Percentiles rank a stretch among this genome's conserved stretches.
These are phyloP conservation scores for Taxidea taxus DNA, from an alignment of 2,113 vertebrate genomes.

Conservation along the genomic window DNA sequence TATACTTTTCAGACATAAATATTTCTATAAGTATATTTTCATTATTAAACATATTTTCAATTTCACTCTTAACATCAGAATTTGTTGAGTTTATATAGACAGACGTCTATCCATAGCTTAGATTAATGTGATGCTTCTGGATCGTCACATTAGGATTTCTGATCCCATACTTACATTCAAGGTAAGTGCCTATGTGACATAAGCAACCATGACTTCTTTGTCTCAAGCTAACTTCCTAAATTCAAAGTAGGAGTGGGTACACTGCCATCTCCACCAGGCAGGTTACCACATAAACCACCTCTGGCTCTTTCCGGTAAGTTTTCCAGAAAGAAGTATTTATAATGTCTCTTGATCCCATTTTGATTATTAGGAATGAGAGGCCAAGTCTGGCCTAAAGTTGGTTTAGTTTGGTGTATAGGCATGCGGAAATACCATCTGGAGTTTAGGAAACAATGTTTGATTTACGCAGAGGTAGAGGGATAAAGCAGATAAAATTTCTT, in stretches of 20 bases:
- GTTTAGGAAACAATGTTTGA: constrained; percentile 25
- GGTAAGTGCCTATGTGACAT: neutral
- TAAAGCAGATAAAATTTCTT: constrained; percentile 41
- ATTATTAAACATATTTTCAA: neutral
- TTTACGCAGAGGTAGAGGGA: neutral
- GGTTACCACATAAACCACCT: neutral
- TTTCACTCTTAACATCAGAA: neutral
- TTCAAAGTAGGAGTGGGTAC: neutral
- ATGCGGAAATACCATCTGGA: neutral
- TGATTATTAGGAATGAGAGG: neutral
- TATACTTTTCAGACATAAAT: neutral
- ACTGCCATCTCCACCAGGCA: neutral
- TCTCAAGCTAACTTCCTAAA: neutral
- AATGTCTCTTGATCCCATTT: neutral
- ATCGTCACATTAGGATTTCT: neutral
- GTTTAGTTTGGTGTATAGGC: constrained; percentile 24
- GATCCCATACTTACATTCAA: neutral
- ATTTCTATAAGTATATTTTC: neutral
- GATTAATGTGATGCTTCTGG: neutral
- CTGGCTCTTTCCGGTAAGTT: constrained; percentile 17
- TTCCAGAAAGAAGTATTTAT: neutral
- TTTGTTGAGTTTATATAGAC: neutral
- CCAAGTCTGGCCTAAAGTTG: neutral
- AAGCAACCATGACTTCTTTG: neutral
- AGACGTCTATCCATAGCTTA: neutral